Percentiles rank a stretch among this genome's conserved stretches.
phyloP scores from a whole-genome alignment of 2,113 vertebrate species.

The Talpa occidentalis region DNA sequence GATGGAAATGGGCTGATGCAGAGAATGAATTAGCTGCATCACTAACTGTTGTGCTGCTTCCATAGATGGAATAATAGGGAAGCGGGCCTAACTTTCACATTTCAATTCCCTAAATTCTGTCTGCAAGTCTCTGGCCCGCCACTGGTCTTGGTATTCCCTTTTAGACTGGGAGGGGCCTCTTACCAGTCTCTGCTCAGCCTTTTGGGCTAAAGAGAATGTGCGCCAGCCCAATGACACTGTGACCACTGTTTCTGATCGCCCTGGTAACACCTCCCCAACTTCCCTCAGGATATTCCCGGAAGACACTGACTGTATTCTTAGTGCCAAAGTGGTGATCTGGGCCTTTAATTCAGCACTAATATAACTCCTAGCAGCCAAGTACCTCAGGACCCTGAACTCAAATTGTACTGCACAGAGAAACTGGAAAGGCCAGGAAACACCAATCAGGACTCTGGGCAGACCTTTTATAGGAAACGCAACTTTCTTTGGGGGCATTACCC shows the following conservation, averaged over 20 bases:
- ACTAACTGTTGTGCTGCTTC: background rate
- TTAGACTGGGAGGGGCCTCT: background rate
- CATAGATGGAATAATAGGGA: background rate
- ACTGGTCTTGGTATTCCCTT: background rate
- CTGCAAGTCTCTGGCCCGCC: background rate
- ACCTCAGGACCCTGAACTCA: background rate
- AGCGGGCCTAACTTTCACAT: background rate
- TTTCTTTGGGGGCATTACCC: slow-evolving; percentile 61
- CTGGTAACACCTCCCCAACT: background rate
- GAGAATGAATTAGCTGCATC: background rate
- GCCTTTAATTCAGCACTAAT: background rate
- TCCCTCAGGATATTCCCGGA: background rate
- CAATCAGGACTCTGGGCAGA: background rate
- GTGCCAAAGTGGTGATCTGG: background rate
- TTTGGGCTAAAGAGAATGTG: background rate
- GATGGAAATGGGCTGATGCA: background rate
- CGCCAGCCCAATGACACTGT: background rate
- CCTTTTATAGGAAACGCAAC: slow-evolving; percentile 57
- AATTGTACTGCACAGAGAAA: slow-evolving; percentile 38
- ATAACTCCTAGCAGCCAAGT: slow-evolving; percentile 5
- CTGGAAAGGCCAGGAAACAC: slow-evolving; percentile 42
- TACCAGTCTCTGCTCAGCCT: background rate
- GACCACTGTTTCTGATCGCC: background rate
- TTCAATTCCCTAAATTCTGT: background rate
- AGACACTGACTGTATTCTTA: background rate